These are phyloP conservation scores for Cotesia congregata DNA, from an alignment of 2,888 invertebrate species.

Conservation along the genomic window DNA sequence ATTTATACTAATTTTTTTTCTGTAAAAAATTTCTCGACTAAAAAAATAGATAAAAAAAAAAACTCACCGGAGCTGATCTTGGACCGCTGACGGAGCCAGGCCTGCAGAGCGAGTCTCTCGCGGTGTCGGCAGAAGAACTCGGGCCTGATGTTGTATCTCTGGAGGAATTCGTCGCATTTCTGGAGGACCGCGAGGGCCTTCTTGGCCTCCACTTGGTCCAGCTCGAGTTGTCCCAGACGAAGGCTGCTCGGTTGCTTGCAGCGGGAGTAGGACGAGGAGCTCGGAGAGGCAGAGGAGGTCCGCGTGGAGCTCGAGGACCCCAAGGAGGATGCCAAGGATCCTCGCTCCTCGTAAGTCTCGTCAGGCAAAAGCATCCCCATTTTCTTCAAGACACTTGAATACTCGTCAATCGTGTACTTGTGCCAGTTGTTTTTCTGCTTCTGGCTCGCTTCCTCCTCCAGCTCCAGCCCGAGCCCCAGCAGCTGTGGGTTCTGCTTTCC, in stretches of 20 bases:
- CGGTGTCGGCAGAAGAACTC: slow-evolving; percentile 84
- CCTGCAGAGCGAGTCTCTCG: slow-evolving; percentile 68
- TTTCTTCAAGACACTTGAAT: slow-evolving; percentile 38
- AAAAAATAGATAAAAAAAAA: slow-evolving; percentile 5
- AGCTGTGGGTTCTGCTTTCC: not conserved
- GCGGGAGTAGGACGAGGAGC: slow-evolving; percentile 46
- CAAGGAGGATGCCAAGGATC: slow-evolving; percentile 39
- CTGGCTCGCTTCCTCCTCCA: slow-evolving; percentile 14
- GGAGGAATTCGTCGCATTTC: slow-evolving; percentile 77
- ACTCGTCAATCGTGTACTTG: slow-evolving; percentile 39
- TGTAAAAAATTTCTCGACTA: not conserved
- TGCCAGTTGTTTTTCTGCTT: not conserved
- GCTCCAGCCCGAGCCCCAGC: not conserved
- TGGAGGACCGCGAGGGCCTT: slow-evolving; percentile 71
- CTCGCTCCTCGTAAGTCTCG: slow-evolving; percentile 81
- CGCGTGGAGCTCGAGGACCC: slow-evolving; percentile 51
- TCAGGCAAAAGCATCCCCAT: slow-evolving; percentile 81
- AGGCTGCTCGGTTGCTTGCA: slow-evolving; percentile 52
- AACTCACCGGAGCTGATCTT: slow-evolving; percentile 61
- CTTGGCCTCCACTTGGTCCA: slow-evolving; percentile 61
- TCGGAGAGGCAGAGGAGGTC: slow-evolving; percentile 50
- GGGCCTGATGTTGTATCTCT: slow-evolving; percentile 78
- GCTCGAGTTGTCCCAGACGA: slow-evolving; percentile 45
- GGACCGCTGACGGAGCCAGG: slow-evolving; percentile 60
- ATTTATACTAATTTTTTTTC: no score